Conservation (phyloP, 1,140 invertebrate genomes). For the Ostrea edulis region DNA sequence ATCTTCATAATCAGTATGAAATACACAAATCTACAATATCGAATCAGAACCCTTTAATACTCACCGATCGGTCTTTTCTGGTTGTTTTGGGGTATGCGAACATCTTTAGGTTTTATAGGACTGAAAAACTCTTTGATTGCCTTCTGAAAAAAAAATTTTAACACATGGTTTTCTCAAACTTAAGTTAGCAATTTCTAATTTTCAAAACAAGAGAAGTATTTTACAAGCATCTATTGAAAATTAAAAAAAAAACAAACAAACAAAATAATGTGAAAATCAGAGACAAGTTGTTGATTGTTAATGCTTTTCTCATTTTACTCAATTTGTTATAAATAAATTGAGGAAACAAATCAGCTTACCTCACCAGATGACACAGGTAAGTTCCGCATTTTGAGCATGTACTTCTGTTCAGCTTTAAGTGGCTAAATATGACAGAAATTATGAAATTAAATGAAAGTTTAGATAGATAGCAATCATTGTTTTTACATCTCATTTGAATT, state of each 20-base stretch:
- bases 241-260: too few species aligned
- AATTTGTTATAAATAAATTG: too few species aligned
- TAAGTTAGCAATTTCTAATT: too few species aligned
- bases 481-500: background rate
- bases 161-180: too few species aligned
- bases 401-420: conserved; percentile 61
- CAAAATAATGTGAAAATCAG: too few species aligned
- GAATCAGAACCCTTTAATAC: background rate
- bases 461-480: background rate
- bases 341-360: conserved; percentile 58
- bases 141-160: conserved; percentile 82
- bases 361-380: conserved; percentile 83
- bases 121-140: conserved; percentile 91
- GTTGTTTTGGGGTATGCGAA: conserved; percentile 87
- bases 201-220: too few species aligned
- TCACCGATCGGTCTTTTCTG: conserved; percentile 71
- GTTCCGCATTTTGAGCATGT: conserved; percentile 82
- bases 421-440: background rate
- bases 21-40: too few species aligned
- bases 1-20: too few species aligned
- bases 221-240: too few species aligned
- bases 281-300: too few species aligned
- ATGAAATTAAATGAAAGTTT: background rate
- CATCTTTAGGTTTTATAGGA: conserved; percentile 88
- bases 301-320: too few species aligned